Base-by-base conservation (phyloP, 1,140 invertebrate species). In the Drosophila nasuta region DNA sequence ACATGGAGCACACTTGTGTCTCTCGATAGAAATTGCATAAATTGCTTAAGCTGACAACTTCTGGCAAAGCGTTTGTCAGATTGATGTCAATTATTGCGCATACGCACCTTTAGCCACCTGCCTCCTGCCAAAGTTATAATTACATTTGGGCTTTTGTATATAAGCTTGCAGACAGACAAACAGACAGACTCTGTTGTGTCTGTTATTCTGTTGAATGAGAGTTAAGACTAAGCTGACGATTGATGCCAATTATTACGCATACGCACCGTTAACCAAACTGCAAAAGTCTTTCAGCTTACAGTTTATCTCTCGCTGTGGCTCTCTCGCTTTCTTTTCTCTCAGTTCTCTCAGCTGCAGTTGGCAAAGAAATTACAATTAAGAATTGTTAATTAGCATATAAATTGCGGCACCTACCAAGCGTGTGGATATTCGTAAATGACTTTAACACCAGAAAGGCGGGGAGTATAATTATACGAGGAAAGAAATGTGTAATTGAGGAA, bases 301-400 rank as follows among this genome's bases (percentile, higher is more conserved):
- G 54, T 17, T 28, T 30, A 11, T 7, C 20, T 33, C 20, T 25
- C 20, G 20, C 20, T 25, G 3, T 45, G 25, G 13, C n/a, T 4
- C 49, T 30, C 25, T 13, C 4, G 15, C 15, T 49, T 5, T 15
- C 35, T 38, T 7, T 8, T 33, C 33, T 8, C 33, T 5, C 33
- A 33, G 5, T 38, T 38, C 7, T 38, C 5, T 13, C 25, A 35
- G 43, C 43, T 11, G 52, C 64, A 73, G 45, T 3, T 68, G 38
- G 54, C 35, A 59, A 81, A 68, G 67, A 70, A 66, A 76, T 63
- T 76, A 76, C 51, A 79, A 73, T 87, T 72, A 79, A 86, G 70
- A 85, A 82, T 74, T 59, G 73, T 74, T 82, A 88, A 87, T 87
- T 82, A 87, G 83, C 82, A 87, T 88, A 82, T 87, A 87, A 82